A percentile compares a stretch with the other conserved stretches of the same genome.
Evolutionary conservation across 2,888 invertebrate species (phyloP).

Genomic region (Linyphia triangularis): DNA sequence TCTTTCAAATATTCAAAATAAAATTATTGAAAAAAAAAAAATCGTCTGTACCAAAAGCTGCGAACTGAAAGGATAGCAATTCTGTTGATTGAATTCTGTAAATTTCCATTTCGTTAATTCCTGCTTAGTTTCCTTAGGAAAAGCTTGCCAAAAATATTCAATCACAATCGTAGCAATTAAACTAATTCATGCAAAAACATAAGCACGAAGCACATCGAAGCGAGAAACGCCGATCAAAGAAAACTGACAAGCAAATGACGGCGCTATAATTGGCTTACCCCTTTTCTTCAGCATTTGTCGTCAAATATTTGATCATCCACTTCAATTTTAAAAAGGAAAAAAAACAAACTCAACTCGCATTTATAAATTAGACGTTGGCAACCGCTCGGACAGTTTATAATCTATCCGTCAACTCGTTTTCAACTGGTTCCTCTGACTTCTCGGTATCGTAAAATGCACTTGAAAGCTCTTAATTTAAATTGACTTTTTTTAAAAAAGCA

Average conservation of each 20-base stretch:
- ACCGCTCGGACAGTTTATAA: conserved; percentile 13
- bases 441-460: neutral
- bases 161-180: neutral
- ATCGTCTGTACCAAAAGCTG: too few relatives aligned
- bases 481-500: conserved; percentile 5
- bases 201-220: neutral
- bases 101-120: too few relatives aligned
- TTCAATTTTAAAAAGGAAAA: conserved; percentile 23
- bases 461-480: conserved; percentile 23
- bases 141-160: too few relatives aligned
- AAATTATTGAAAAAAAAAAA: too few relatives aligned
- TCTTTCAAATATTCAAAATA: too few relatives aligned
- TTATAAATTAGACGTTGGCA: conserved; percentile 4
- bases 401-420: conserved; percentile 7
- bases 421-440: neutral
- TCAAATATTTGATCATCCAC: conserved; percentile 16
- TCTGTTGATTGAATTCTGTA: too few relatives aligned
- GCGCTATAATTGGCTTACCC: neutral
- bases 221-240: conserved; percentile 16
- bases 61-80: too few relatives aligned
- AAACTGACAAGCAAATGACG: neutral
- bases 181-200: neutral
- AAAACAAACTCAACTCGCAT: neutral
- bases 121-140: too few relatives aligned
- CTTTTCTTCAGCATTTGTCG: conserved; percentile 24